Evolutionary conservation across 2,888 invertebrate genomes (phyloP), one percentile per base, ranked within the genome.

Genomic region (Drosophila yooni): DNA sequence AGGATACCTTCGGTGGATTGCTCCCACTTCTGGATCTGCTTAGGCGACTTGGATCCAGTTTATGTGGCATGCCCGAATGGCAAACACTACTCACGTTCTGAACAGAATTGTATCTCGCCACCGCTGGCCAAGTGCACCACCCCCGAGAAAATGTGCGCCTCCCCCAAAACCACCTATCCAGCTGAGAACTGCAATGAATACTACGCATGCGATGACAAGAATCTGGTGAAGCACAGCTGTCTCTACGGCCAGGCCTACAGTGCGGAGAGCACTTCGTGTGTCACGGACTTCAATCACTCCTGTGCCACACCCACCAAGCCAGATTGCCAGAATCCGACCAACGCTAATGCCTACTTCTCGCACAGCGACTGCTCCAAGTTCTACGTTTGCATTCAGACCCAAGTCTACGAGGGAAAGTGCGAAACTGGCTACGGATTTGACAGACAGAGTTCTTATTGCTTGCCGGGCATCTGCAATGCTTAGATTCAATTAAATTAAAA

Each of bases 331-430:
- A 33, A 74, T 13, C 62, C 73, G 0, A 21, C n/a, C n/a, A 74
- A 74, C 46, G 65, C 66, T 33, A 54, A 74, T 33, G 34, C 29
- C 8, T 74, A 74, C 53, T 74, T 71, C 46, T 40, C 53, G 2
- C 73, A 74, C 21, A 57, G 38, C 34, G 71, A 71, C 38, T 74
- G 73, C 13, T 40, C 25, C 48, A 62, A 46, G 15, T 74, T 71
- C 27, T 74, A 71, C 21, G 27, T 66, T 11, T 74, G 73, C 48
- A 53, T 62, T 11, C 61, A 66, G 31, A 58, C 6, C n/a, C 52
- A 61, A 18, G 34, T 71, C 48, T 56, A 54, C 11, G 73, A 74
- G 36, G 73, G 73, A 34, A 71, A 71, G 33, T 74, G 73, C 36
- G 61, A 36, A 3, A 33, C 27, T 40, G 73, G 73, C n/a, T 74